Evolutionary conservation across 2,888 invertebrate genomes (phyloP).

Genomic region (Drosophila buzzatii): DNA sequence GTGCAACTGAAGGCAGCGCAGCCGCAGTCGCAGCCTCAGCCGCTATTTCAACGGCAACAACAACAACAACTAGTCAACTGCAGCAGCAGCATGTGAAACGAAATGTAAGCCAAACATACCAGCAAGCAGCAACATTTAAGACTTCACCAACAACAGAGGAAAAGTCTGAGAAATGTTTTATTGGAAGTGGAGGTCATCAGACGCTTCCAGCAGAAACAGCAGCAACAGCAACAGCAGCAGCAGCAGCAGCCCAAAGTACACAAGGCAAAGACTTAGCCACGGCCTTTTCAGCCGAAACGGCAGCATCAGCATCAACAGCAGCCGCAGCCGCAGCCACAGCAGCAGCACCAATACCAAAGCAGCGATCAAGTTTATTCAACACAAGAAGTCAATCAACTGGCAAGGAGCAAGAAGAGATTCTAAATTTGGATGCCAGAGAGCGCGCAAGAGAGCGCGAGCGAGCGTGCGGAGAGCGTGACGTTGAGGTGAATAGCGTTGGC

Average conservation of each 20-base stretch:
- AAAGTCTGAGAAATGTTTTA: slow-evolving; percentile 81
- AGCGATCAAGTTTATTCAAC: slow-evolving; percentile 77
- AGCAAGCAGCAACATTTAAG: slow-evolving; percentile 40
- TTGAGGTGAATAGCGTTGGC: slow-evolving; percentile 46
- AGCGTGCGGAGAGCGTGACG: slow-evolving; percentile 50
- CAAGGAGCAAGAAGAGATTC: slow-evolving; percentile 72
- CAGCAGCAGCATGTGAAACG: slow-evolving; percentile 54
- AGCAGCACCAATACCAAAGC: slow-evolving; percentile 77
- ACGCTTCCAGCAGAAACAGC: slow-evolving; percentile 52
- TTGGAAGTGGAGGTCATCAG: slow-evolving; percentile 84
- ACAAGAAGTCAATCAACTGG: slow-evolving; percentile 74
- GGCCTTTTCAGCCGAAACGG: slow-evolving; percentile 69
- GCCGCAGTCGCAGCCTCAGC: not conserved
- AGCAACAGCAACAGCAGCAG: slow-evolving; percentile 31
- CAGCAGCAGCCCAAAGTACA: slow-evolving; percentile 51
- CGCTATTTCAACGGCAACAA: slow-evolving; percentile 36
- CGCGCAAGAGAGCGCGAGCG: slow-evolving; percentile 39
- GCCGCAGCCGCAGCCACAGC: slow-evolving; percentile 55
- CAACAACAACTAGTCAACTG: slow-evolving; percentile 64
- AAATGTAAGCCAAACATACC: slow-evolving; percentile 66
- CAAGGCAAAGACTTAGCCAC: slow-evolving; percentile 61
- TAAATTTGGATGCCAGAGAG: slow-evolving; percentile 64
- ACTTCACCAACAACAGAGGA: slow-evolving; percentile 73
- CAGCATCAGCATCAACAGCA: slow-evolving; percentile 35
- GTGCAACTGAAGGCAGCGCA: slow-evolving; percentile 55